Evolutionary conservation across 2,888 invertebrate genomes (phyloP).

Genomic region (Ophioninae sp.): DNA sequence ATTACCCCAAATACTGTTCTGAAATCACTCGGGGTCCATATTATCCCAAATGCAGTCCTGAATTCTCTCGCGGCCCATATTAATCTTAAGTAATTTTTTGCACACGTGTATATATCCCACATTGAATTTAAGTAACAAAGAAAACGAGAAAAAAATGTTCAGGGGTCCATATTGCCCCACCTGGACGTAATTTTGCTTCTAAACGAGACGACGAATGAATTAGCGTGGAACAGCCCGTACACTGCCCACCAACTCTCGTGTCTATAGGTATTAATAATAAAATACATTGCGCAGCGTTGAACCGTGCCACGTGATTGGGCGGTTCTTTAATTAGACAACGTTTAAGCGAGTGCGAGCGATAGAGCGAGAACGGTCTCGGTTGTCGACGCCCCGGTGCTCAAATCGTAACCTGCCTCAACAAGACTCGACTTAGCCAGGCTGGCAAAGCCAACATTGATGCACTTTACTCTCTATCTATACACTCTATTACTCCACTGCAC

Average conservation of each 20-base stretch:
- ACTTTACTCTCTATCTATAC: background rate
- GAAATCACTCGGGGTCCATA: background rate
- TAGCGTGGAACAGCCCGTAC: background rate
- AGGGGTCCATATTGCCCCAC: background rate
- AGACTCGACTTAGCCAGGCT: slow-evolving; percentile 26
- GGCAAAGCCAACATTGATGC: slow-evolving; percentile 14
- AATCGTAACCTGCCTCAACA: slow-evolving; percentile 51
- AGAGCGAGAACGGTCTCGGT: slow-evolving; percentile 10
- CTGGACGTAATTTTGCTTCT: background rate
- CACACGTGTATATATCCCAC: too few relatives aligned
- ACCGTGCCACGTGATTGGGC: slow-evolving; percentile 27
- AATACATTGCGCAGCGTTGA: slow-evolving; percentile 27
- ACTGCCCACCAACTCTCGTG: background rate
- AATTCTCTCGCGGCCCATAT: too few relatives aligned
- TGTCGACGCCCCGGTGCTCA: slow-evolving; percentile 32
- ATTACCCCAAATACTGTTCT: background rate
- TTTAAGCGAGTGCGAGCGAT: slow-evolving; percentile 24
- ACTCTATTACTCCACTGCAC: too few relatives aligned
- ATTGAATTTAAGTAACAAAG: too few relatives aligned
- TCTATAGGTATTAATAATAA: slow-evolving; percentile 30
- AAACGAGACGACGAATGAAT: background rate
- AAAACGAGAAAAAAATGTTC: background rate
- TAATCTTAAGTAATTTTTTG: too few relatives aligned
- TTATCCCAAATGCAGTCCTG: background rate
- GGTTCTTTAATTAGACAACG: slow-evolving; percentile 52